Conservation (phyloP, 2,888 invertebrate species). For the Chrysolina haemoptera region DNA sequence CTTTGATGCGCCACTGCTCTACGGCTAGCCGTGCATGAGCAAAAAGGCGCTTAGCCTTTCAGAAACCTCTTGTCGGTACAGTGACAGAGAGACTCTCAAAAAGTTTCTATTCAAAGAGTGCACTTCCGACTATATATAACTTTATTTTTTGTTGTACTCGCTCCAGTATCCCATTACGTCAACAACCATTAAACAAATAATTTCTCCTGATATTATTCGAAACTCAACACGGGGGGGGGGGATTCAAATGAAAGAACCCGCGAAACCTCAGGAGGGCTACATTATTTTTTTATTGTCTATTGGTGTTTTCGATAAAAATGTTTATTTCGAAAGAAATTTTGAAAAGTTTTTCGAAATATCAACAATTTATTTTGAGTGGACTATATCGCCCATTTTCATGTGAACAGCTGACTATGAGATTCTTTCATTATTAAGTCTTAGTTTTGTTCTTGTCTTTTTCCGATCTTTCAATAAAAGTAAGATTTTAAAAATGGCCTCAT, state of each 20-base stretch:
- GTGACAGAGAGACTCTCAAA: slow-evolving; percentile 29
- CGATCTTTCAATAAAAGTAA: too few relatives aligned
- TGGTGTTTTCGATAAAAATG: too few relatives aligned
- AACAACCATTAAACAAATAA: background rate
- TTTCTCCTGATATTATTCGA: background rate
- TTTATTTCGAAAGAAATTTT: too few relatives aligned
- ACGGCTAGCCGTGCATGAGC: slow-evolving; percentile 15
- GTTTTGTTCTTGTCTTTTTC: too few relatives aligned
- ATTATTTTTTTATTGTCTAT: too few relatives aligned
- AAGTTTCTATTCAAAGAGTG: slow-evolving; percentile 31
- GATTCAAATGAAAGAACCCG: background rate
- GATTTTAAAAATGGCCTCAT: too few relatives aligned
- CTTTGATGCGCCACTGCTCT: slow-evolving; percentile 19
- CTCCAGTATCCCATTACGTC: background rate
- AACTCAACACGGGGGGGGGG: background rate
- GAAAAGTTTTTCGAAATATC: too few relatives aligned
- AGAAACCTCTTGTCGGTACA: slow-evolving; percentile 36
- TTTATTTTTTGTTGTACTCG: slow-evolving; percentile 22
- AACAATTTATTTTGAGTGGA: too few relatives aligned
- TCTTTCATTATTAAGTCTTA: too few relatives aligned
- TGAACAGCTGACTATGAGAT: too few relatives aligned
- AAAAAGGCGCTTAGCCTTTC: slow-evolving; percentile 35
- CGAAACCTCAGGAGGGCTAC: background rate
- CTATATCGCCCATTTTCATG: too few relatives aligned
- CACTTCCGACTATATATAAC: slow-evolving; percentile 29